Evolutionary conservation across 2,113 vertebrate species (phyloP).

Genomic region (Pteropus alecto): DNA sequence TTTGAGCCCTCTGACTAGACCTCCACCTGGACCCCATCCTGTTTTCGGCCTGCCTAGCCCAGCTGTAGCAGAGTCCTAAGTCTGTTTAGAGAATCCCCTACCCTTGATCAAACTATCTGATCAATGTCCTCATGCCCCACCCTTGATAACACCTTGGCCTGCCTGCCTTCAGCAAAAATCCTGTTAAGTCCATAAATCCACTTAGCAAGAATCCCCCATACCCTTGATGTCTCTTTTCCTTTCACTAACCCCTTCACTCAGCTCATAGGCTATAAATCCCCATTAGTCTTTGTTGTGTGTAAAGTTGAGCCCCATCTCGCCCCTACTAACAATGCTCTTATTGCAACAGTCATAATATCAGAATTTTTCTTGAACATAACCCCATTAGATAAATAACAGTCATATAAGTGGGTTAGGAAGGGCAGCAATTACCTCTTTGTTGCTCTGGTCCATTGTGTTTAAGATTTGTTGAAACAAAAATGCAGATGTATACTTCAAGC

Average conservation of each 20-base stretch:
- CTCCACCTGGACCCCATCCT: background rate
- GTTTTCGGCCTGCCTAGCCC: background rate
- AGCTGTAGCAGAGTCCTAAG: background rate
- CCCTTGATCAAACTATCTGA: background rate
- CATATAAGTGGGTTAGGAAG: background rate
- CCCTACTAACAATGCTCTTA: background rate
- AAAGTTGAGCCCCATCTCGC: background rate
- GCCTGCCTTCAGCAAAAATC: background rate
- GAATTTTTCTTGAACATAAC: background rate
- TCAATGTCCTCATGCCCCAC: background rate
- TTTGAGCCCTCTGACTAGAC: background rate
- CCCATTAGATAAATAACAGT: background rate
- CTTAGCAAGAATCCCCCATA: background rate
- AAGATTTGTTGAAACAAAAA: background rate
- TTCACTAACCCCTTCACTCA: background rate
- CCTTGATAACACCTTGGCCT: background rate
- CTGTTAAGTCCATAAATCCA: background rate
- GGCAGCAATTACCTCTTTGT: slow-evolving; percentile 32
- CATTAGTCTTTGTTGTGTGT: background rate
- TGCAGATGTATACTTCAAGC: background rate
- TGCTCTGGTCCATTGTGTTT: slow-evolving; percentile 52
- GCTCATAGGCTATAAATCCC: background rate
- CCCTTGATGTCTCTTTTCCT: background rate
- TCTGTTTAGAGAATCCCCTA: background rate
- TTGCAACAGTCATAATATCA: background rate